phyloP scores from a whole-genome alignment of 2,888 invertebrate species.

The Scaptomyza parva region DNA sequence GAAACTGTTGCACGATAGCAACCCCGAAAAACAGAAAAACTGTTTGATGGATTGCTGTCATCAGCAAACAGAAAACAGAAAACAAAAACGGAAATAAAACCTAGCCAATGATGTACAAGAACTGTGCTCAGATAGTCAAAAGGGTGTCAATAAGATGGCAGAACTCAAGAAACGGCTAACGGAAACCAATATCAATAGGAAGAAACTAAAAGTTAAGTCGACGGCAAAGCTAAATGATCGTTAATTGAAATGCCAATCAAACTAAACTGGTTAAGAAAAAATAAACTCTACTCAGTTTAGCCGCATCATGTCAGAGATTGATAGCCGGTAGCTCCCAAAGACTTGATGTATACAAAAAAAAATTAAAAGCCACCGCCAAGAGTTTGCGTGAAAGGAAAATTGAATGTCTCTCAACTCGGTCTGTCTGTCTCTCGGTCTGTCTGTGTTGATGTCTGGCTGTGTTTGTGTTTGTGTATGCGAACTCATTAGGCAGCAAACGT shows the following conservation, averaged over 20 bases:
- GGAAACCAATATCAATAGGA: slow-evolving; percentile 13
- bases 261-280: slow-evolving; percentile 19
- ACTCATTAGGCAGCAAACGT: slow-evolving; percentile 79
- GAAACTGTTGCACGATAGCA: slow-evolving; percentile 19
- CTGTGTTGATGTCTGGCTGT: neutral
- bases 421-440: neutral
- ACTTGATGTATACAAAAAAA: slow-evolving; percentile 34
- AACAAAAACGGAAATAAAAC: slow-evolving; percentile 5
- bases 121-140: neutral
- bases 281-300: slow-evolving; percentile 42
- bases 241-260: slow-evolving; percentile 83
- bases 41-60: slow-evolving; percentile 75
- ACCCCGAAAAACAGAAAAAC: slow-evolving; percentile 11
- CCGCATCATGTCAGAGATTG: slow-evolving; percentile 73
- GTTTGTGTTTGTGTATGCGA: slow-evolving; percentile 66
- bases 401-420: slow-evolving; percentile 3
- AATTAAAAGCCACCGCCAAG: slow-evolving; percentile 44
- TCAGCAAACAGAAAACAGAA: slow-evolving; percentile 10
- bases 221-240: slow-evolving; percentile 69
- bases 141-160: slow-evolving; percentile 37
- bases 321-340: slow-evolving; percentile 54
- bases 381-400: slow-evolving; percentile 72
- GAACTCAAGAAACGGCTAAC: slow-evolving; percentile 34
- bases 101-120: slow-evolving; percentile 21
- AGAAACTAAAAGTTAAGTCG: slow-evolving; percentile 20